These are phyloP conservation scores for Lithodes maja DNA, from an alignment of 2,888 invertebrate species.

Conservation along the genomic window DNA sequence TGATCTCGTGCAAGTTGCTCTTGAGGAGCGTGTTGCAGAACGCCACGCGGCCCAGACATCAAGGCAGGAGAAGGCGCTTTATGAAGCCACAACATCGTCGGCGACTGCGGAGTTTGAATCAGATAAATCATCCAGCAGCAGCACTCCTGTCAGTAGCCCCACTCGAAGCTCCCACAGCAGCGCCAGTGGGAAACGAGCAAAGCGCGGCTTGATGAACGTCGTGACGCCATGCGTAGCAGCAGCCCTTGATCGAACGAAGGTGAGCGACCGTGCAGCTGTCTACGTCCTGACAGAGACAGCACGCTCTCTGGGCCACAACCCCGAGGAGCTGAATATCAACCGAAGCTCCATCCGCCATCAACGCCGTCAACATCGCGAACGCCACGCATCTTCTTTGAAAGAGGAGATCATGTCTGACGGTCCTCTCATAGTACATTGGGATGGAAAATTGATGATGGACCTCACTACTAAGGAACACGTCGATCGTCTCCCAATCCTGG, in stretches of 20 bases:
- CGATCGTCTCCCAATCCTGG: conserved; percentile 34
- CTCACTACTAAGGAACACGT: conserved; percentile 19
- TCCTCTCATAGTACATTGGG: conserved; percentile 26
- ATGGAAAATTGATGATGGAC: conserved; percentile 32
- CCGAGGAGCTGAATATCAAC: not conserved
- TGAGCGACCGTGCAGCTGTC: conserved; percentile 1
- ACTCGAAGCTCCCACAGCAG: too few species aligned
- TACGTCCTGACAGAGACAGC: conserved; percentile 28
- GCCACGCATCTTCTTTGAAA: not conserved
- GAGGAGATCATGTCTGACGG: not conserved
- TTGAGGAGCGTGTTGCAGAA: too few species aligned
- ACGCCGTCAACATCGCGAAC: not conserved
- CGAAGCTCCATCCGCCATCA: not conserved
- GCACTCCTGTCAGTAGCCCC: too few species aligned
- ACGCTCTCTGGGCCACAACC: conserved; percentile 23
- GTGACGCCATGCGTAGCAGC: not conserved
- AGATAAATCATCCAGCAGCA: too few species aligned
- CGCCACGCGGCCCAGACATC: too few species aligned
- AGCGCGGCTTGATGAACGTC: not conserved
- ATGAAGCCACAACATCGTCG: too few species aligned
- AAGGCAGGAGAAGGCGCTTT: too few species aligned
- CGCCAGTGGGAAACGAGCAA: too few species aligned
- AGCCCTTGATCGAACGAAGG: not conserved
- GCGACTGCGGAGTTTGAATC: too few species aligned
- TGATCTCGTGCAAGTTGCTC: too few species aligned